Evolutionary conservation across 2,113 vertebrate genomes (phyloP).

Genomic region (Mungos mungo): DNA sequence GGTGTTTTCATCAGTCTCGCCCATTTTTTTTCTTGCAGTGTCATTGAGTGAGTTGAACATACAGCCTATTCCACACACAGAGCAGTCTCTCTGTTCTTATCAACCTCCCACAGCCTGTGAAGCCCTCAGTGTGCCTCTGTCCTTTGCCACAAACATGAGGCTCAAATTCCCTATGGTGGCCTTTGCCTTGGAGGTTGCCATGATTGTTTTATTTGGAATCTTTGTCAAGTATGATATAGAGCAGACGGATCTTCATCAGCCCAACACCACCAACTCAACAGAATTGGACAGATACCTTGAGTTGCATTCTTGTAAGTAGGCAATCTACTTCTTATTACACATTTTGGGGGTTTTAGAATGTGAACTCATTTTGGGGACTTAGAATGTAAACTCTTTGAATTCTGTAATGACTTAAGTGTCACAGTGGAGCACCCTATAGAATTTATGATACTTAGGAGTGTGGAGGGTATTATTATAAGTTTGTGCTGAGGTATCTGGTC

Average conservation of each 20-base stretch:
- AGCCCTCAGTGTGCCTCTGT: conserved; percentile 83
- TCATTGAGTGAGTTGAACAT: conserved; percentile 81
- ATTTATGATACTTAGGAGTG: background rate
- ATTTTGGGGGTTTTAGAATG: background rate
- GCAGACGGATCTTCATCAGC: fast-evolving
- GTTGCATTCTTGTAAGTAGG: conserved; percentile 92
- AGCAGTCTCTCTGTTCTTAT: conserved; percentile 79
- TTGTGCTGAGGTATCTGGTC: background rate
- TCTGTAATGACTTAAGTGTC: background rate
- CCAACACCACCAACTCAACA: fast-evolving
- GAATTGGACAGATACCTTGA: background rate
- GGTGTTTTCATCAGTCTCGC: background rate
- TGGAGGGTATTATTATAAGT: background rate
- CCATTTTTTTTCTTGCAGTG: conserved; percentile 72
- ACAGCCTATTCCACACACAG: conserved; percentile 80
- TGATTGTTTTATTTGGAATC: conserved; percentile 90
- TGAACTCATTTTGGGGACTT: background rate
- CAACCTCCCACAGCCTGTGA: conserved; percentile 76
- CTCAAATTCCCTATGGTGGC: conserved; percentile 91
- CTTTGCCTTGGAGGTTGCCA: conserved; percentile 87
- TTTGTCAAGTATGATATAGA: conserved; percentile 88
- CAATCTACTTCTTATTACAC: conserved; percentile 12
- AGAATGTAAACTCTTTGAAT: conserved; percentile 1
- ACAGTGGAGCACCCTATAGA: background rate
- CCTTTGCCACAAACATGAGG: conserved; percentile 91